phyloP scores from a whole-genome alignment of 2,797 vertebrate genomes.

The Labroides dimidiatus region DNA sequence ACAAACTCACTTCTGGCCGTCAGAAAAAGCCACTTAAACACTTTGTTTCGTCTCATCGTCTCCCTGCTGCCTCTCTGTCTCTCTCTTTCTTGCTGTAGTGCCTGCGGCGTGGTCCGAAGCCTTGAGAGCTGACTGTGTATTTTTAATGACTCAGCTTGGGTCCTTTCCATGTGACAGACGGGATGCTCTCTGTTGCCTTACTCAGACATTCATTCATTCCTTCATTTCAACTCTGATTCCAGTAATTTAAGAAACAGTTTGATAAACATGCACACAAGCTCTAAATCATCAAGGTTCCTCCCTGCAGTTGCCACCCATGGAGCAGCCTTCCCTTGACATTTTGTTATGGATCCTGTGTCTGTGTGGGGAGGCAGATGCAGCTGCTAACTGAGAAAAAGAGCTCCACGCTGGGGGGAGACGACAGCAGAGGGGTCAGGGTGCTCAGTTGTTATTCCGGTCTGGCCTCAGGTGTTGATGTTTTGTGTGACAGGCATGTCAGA shows the following conservation, averaged over 20 bases:
- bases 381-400: slow-evolving; percentile 49
- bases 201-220: slow-evolving; percentile 8
- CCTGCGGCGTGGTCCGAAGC: slow-evolving; percentile 29
- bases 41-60: slow-evolving; percentile 37
- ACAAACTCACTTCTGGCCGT: slow-evolving; percentile 31
- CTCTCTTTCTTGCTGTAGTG: slow-evolving; percentile 4
- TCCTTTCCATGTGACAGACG: slow-evolving; percentile 32
- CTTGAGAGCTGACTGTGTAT: slow-evolving; percentile 40
- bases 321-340: slow-evolving; percentile 66
- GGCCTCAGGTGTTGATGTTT: slow-evolving; percentile 65
- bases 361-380: slow-evolving; percentile 54
- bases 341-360: slow-evolving; percentile 59
- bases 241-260: slow-evolving; percentile 25
- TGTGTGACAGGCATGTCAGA: slow-evolving; percentile 48
- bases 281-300: slow-evolving; percentile 27
- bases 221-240: slow-evolving; percentile 2
- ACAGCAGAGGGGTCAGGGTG: slow-evolving; percentile 56
- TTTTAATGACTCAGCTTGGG: slow-evolving; percentile 58
- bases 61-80: slow-evolving; percentile 14
- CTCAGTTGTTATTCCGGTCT: slow-evolving; percentile 54
- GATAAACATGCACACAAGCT: slow-evolving; percentile 11
- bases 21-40: slow-evolving; percentile 35
- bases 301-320: slow-evolving; percentile 26
- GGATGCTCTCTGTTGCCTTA: slow-evolving; percentile 8
- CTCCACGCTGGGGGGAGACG: slow-evolving; percentile 55